Evolutionary conservation across 2,797 vertebrate genomes (phyloP).

Genomic region (Tachyglossus aculeatus): DNA sequence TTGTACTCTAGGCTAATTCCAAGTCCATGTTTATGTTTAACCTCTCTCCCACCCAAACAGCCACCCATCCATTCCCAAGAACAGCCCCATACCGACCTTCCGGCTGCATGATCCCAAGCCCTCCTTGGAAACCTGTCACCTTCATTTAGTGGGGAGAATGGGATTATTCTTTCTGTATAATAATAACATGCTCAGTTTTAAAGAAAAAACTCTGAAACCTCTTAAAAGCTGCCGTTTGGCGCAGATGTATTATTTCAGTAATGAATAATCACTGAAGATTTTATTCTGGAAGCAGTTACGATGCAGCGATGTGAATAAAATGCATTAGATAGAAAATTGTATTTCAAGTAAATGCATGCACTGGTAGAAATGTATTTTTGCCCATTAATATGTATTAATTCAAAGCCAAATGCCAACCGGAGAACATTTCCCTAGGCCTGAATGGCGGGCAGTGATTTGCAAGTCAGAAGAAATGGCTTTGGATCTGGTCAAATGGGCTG

Average conservation of each 20-base stretch:
- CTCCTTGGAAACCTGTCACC: constrained; percentile 12
- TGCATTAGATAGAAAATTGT: constrained; percentile 66
- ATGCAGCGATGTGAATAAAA: constrained; percentile 65
- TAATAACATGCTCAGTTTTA: constrained; percentile 29
- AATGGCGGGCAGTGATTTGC: constrained; percentile 60
- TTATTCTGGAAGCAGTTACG: constrained; percentile 66
- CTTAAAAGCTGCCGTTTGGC: constrained; percentile 54
- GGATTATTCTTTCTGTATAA: constrained; percentile 39
- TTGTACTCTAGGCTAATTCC: not conserved
- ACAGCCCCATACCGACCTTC: not conserved
- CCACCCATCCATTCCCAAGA: too few species aligned
- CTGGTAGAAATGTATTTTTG: constrained; percentile 67
- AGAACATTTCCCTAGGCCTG: constrained; percentile 60
- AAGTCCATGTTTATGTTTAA: not conserved
- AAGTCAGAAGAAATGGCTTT: constrained; percentile 42
- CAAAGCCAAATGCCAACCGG: constrained; percentile 62
- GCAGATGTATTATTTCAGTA: constrained; percentile 53
- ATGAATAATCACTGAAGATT: constrained; percentile 68
- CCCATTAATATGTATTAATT: constrained; percentile 74
- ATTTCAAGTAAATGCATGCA: constrained; percentile 68
- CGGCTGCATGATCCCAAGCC: constrained; percentile 1
- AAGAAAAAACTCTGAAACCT: not conserved
- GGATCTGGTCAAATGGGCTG: constrained; percentile 63
- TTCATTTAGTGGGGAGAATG: constrained; percentile 43
- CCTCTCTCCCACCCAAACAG: not conserved